Evolutionary conservation across 2,888 invertebrate species (phyloP), one percentile per base, ranked within the genome.

Genomic region (Eustalomyia histrio): DNA sequence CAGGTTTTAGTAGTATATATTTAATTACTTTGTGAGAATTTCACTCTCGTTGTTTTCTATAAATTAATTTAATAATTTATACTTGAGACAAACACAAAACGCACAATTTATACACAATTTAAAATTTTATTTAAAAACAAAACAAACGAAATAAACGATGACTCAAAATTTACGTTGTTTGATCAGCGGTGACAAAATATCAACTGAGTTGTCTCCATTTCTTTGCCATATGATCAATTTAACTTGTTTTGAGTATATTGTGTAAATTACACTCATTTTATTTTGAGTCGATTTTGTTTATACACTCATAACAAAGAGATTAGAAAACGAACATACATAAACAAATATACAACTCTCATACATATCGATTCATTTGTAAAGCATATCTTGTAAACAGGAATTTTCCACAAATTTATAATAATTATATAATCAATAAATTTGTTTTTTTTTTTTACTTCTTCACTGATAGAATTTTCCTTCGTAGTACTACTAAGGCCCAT

Each of bases 171-270:
- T 3, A 53, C 63, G 53, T 71, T 79, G 75, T 73, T 76, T 65
- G 18, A 76, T 68, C 72, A 73, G 52, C 72, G 72, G 72, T 72
- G 81, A 76, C 75, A 79, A 82, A 79, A 73, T 67, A 81, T 76
- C 79, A 79, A 82, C 82, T 82, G 79, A 64, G 67, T 63, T 69
- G 61, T 69, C 65, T 75, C 29, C 60, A 33, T 39, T 76, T 72
- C 74, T 72, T 79, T 63, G 68, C 73, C 50, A 71, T 73, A 47
- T 71, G 76, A 73, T 76, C 75, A 33, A 8, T 52, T 64, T 69
- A 73, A 68, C 43, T 64, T 35, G 47, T 67, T 17, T 52, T 58
- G 68, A 64, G 63, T 52, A 12, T 17, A 21, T 52, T 74, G 16
- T 52, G 47, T 2, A 12, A n/a, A 35, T 21, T 10, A 29, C 33